Evolutionary conservation across 2,797 vertebrate species (phyloP).

Genomic region (Phalanger gymnotis): DNA sequence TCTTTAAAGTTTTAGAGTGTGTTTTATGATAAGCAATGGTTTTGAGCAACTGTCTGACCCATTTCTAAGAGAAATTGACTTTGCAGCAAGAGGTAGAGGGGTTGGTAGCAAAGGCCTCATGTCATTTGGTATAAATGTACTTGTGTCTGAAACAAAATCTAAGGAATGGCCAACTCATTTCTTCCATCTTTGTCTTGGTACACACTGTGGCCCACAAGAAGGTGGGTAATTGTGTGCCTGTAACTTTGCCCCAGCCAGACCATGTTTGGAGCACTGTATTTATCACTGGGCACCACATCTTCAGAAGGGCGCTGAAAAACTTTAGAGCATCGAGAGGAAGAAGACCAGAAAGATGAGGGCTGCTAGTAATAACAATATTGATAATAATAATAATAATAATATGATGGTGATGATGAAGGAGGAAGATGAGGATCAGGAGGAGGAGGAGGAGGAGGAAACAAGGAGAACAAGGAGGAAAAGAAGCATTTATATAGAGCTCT

Average conservation of each 20-base stretch:
- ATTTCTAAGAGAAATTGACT: neutral
- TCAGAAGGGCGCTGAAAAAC: neutral
- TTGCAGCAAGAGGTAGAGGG: neutral
- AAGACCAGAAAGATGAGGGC: neutral
- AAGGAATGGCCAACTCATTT: neutral
- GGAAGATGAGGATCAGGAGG: too few relatives aligned
- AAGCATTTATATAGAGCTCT: neutral
- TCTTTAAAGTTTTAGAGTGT: neutral
- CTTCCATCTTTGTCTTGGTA: neutral
- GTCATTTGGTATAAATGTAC: neutral
- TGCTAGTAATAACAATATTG: neutral
- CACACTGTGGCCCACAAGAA: neutral
- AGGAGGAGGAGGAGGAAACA: too few relatives aligned
- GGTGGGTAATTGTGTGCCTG: neutral
- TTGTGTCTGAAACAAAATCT: neutral
- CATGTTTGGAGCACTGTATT: neutral
- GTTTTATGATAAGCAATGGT: neutral
- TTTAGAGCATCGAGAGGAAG: neutral
- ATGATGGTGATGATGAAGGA: too few relatives aligned
- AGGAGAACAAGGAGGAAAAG: neutral
- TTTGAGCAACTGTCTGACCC: neutral
- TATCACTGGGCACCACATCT: neutral
- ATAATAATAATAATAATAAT: too few relatives aligned
- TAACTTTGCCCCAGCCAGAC: neutral
- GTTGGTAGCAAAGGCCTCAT: neutral